phyloP scores from a whole-genome alignment of 2,113 vertebrate species.

The Pagrus major region DNA sequence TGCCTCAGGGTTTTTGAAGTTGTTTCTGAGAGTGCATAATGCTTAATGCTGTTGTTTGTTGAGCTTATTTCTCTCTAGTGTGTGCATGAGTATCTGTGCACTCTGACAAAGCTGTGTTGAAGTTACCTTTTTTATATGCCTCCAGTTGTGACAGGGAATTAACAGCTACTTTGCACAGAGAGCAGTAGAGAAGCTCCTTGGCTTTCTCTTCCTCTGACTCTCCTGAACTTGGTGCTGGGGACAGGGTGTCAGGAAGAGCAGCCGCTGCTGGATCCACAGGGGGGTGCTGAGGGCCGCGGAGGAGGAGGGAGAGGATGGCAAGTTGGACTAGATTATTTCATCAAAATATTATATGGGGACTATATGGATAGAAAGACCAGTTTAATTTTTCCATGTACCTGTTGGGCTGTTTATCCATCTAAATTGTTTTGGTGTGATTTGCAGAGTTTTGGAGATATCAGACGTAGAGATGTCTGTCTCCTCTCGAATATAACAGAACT shows the following conservation, averaged over 20 bases:
- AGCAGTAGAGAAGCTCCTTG: constrained; percentile 93
- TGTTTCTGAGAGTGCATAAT: neutral
- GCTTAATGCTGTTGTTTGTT: constrained; percentile 12
- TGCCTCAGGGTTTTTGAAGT: neutral
- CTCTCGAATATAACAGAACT: too few relatives aligned
- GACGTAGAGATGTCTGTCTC: too few relatives aligned
- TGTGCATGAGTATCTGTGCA: neutral
- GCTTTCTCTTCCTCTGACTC: constrained; percentile 92
- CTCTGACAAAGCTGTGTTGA: neutral
- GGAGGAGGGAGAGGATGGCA: constrained; percentile 65
- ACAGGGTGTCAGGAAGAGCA: constrained; percentile 67
- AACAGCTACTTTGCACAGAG: constrained; percentile 94
- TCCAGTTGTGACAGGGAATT: constrained; percentile 95
- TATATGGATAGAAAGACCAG: too few relatives aligned
- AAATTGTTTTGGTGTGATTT: too few relatives aligned
- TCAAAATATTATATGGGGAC: too few relatives aligned
- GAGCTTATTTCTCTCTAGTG: neutral
- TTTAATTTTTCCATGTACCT: too few relatives aligned
- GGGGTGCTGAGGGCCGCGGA: constrained; percentile 44
- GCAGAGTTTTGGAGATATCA: too few relatives aligned
- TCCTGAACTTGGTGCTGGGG: constrained; percentile 72
- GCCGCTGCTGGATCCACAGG: constrained; percentile 39
- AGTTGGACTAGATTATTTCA: too few relatives aligned
- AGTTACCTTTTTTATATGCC: constrained; percentile 93
- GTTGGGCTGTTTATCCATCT: too few relatives aligned